phyloP scores from a whole-genome alignment of 2,888 invertebrate genomes.

The Monochamus alternatus region DNA sequence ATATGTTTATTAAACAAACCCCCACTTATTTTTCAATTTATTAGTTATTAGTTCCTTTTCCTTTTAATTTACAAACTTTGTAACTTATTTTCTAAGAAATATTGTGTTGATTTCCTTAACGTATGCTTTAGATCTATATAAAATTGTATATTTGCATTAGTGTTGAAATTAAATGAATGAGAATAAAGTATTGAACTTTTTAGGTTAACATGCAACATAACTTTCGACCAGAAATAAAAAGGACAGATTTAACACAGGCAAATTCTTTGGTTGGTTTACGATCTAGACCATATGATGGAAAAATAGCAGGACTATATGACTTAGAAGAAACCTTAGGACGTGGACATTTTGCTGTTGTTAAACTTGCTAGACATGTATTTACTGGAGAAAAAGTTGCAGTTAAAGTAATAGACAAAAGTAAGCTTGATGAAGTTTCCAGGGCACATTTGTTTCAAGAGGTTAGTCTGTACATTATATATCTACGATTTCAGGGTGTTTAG shows the following conservation, averaged over 20 bases:
- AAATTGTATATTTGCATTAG: too few relatives aligned
- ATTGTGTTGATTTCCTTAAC: too few relatives aligned
- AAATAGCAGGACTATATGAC: constrained; percentile 97
- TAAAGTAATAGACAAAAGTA: constrained; percentile 98
- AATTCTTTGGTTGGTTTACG: neutral
- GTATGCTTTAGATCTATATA: too few relatives aligned
- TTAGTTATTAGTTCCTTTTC: too few relatives aligned
- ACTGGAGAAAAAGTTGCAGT: constrained; percentile 99
- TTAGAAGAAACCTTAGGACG: constrained; percentile 97
- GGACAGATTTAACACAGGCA: neutral
- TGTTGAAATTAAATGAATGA: too few relatives aligned
- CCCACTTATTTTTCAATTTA: too few relatives aligned
- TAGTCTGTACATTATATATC: constrained; percentile 53
- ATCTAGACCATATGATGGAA: constrained; percentile 78
- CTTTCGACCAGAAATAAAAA: constrained; percentile 16
- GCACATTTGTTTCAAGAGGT: constrained; percentile 98
- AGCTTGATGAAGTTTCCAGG: constrained; percentile 95
- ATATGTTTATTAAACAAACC: too few relatives aligned
- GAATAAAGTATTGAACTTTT: constrained; percentile 2
- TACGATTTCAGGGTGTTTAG: neutral
- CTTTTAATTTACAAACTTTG: too few relatives aligned
- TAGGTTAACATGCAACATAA: constrained; percentile 19
- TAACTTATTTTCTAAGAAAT: too few relatives aligned
- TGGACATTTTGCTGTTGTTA: constrained; percentile 99
- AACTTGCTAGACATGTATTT: constrained; percentile 97